Conservation (phyloP, 2,797 vertebrate genomes). For the Odontamblyopus lacepedii region DNA sequence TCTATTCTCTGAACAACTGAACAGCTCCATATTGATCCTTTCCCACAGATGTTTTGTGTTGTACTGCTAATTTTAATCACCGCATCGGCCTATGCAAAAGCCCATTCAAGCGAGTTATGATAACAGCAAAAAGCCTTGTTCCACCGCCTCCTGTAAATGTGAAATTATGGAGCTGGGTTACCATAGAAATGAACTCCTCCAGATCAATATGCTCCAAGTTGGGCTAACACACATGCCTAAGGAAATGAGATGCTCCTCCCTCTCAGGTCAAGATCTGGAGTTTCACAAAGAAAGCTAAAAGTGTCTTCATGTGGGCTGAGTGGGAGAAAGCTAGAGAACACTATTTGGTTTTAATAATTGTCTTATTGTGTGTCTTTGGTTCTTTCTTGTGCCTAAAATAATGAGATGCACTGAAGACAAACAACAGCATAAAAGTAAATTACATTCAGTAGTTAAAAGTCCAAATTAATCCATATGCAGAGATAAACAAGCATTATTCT, state of each 20-base stretch:
- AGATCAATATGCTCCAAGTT: conserved; percentile 64
- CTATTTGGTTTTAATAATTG: conserved; percentile 24
- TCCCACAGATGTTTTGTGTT: conserved; percentile 38
- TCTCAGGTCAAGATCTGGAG: conserved; percentile 35
- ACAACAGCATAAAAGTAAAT: background rate
- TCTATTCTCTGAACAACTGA: conserved; percentile 39
- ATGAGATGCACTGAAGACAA: background rate
- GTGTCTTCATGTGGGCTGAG: conserved; percentile 39
- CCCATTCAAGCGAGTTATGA: conserved; percentile 57
- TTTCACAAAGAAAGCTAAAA: conserved; percentile 57
- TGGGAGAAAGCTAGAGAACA: conserved; percentile 33
- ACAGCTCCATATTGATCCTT: conserved; percentile 52
- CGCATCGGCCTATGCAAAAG: conserved; percentile 56
- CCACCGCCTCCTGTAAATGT: conserved; percentile 55
- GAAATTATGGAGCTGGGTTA: conserved; percentile 67
- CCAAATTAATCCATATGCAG: too few species aligned
- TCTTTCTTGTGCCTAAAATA: background rate
- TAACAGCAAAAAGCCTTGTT: conserved; percentile 58
- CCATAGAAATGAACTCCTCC: conserved; percentile 65
- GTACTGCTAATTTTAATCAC: conserved; percentile 70
- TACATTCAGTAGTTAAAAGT: background rate
- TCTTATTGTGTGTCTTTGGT: conserved; percentile 15
- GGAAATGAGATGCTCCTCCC: conserved; percentile 35
- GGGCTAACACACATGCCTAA: conserved; percentile 52
- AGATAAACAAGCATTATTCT: too few species aligned